These are phyloP conservation scores for Stenichneumon culpator DNA, from an alignment of 2,888 invertebrate species.

Conservation along the genomic window DNA sequence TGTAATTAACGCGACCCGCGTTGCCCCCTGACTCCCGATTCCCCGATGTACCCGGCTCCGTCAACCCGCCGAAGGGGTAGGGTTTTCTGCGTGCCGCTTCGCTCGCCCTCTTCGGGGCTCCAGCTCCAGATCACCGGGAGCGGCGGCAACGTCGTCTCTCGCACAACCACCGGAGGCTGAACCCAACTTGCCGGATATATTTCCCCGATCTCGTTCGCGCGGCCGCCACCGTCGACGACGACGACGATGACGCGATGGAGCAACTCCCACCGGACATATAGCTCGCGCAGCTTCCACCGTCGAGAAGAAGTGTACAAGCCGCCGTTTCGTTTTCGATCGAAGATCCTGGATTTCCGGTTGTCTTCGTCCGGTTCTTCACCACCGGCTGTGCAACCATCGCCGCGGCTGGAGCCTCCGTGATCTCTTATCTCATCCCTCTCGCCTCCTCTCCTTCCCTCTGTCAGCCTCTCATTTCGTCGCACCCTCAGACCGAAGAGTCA, in stretches of 20 bases:
- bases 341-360: slow-evolving; percentile 71
- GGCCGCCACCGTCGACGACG: slow-evolving; percentile 37
- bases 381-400: slow-evolving; percentile 30
- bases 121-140: slow-evolving; percentile 2
- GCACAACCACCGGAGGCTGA: slow-evolving; percentile 57
- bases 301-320: slow-evolving; percentile 1
- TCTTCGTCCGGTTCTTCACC: slow-evolving; percentile 55
- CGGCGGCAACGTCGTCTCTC: slow-evolving; percentile 45
- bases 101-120: slow-evolving; percentile 11
- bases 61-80: slow-evolving; percentile 28
- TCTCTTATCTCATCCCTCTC: slow-evolving; percentile 40
- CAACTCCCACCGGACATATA: slow-evolving; percentile 72
- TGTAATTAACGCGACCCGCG: slow-evolving; percentile 4
- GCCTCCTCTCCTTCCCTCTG: slow-evolving; percentile 30
- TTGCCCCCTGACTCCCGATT: not conserved
- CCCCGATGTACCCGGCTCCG: not conserved
- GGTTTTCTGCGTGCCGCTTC: slow-evolving; percentile 32
- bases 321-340: slow-evolving; percentile 62
- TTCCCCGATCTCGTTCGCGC: slow-evolving; percentile 73
- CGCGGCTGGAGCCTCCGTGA: slow-evolving; percentile 14
- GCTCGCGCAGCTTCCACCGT: slow-evolving; percentile 54
- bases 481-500: slow-evolving; percentile 37
- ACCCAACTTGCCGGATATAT: slow-evolving; percentile 81
- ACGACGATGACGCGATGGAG: slow-evolving; percentile 30
- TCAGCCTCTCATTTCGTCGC: slow-evolving; percentile 40